Conservation (phyloP, 2,888 invertebrate genomes). For the Thymelicus lineola region DNA sequence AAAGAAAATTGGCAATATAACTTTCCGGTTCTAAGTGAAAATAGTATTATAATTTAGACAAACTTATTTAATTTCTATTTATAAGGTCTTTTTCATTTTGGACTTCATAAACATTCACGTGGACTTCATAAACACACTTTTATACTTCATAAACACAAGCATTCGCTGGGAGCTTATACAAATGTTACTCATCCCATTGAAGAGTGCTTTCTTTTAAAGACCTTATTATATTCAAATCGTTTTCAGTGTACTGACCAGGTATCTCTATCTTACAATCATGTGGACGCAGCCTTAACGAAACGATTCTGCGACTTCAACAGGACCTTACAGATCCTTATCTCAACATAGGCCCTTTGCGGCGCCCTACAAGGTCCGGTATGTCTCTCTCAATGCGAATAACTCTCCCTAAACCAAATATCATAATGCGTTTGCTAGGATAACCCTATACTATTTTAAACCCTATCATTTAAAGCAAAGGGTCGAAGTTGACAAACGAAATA, state of each 20-base stretch:
- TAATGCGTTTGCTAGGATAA: slow-evolving; percentile 23
- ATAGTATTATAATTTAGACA: too few relatives aligned
- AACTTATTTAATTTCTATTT: too few relatives aligned
- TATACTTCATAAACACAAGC: too few relatives aligned
- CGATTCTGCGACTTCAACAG: slow-evolving; percentile 53
- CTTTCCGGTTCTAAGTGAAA: too few relatives aligned
- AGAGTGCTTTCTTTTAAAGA: too few relatives aligned
- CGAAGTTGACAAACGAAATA: neutral
- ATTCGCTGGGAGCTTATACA: too few relatives aligned
- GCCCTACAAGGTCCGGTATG: slow-evolving; percentile 66
- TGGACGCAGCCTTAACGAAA: slow-evolving; percentile 37
- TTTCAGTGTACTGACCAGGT: neutral
- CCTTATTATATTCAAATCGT: neutral
- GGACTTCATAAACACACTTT: too few relatives aligned
- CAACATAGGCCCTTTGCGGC: slow-evolving; percentile 60
- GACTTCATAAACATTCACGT: too few relatives aligned
- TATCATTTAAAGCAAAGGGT: neutral
- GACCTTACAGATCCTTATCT: slow-evolving; percentile 65
- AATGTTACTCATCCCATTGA: too few relatives aligned
- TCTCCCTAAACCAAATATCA: slow-evolving; percentile 37
- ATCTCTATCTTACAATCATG: neutral
- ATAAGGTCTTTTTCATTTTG: too few relatives aligned
- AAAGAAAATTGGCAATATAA: too few relatives aligned
- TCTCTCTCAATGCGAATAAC: slow-evolving; percentile 54
- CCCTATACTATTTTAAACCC: neutral